phyloP scores from a whole-genome alignment of 1,140 invertebrate genomes.

The Lithobius niger region DNA sequence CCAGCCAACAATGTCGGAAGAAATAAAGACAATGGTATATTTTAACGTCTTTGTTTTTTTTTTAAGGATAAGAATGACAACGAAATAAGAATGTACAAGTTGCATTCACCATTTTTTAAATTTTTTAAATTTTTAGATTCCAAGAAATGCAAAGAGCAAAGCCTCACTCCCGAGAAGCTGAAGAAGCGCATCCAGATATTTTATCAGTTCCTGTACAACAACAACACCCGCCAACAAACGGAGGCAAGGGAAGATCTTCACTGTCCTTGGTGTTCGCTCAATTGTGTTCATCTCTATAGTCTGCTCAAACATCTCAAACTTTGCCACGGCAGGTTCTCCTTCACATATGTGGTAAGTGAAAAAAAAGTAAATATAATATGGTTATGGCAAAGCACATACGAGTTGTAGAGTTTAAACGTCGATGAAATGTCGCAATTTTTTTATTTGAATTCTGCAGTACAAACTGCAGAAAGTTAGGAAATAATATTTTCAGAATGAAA shows the following conservation, averaged over 20 bases:
- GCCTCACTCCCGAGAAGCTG: too few relatives aligned
- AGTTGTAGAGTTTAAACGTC: neutral
- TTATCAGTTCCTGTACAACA: conserved; percentile 93
- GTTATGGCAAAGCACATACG: too few relatives aligned
- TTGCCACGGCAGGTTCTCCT: conserved; percentile 84
- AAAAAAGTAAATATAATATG: too few relatives aligned
- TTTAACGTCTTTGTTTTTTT: too few relatives aligned
- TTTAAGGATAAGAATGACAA: too few relatives aligned
- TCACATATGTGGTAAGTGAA: conserved; percentile 74
- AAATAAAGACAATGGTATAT: neutral
- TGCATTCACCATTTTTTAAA: too few relatives aligned
- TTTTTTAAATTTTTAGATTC: too few relatives aligned
- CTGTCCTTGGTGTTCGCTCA: conserved; percentile 88
- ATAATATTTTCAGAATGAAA: too few relatives aligned
- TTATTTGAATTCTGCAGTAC: conserved; percentile 5
- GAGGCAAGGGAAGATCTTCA: conserved; percentile 80
- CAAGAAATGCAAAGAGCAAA: too few relatives aligned
- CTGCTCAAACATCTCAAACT: conserved; percentile 85
- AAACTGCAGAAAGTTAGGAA: too few relatives aligned
- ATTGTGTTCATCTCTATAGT: conserved; percentile 73
- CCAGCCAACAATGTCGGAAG: neutral
- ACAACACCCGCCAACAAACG: conserved; percentile 85
- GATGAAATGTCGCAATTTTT: conserved; percentile 3
- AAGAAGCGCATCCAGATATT: conserved; percentile 49
- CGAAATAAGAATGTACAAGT: too few relatives aligned